Percentiles rank a stretch among this genome's conserved stretches.
Conservation (phyloP, 2,888 invertebrate genomes). For the Deilephila porcellus region DNA sequence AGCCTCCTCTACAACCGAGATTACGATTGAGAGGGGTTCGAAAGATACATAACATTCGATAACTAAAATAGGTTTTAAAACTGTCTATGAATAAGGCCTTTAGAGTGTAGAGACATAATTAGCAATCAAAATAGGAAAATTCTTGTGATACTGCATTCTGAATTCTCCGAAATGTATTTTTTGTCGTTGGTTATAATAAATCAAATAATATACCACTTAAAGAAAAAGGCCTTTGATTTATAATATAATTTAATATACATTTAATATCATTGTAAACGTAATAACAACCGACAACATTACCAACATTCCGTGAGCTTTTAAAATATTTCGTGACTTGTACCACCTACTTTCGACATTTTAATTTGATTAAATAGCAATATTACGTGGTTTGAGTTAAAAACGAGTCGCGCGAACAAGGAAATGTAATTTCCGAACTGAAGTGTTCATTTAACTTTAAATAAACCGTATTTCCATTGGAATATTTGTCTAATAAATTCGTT, state of each 20-base stretch:
- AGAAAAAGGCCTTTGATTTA: not conserved
- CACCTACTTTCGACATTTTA: constrained; percentile 1
- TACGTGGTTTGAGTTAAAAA: constrained; percentile 9
- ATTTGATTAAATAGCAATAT: constrained; percentile 12
- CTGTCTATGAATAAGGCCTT: too few relatives aligned
- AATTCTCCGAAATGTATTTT: too few relatives aligned
- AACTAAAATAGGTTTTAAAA: too few relatives aligned
- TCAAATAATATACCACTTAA: not conserved
- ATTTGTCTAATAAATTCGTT: too few relatives aligned
- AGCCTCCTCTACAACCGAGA: too few relatives aligned
- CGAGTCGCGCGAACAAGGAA: not conserved
- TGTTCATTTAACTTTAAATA: not conserved
- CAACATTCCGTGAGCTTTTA: constrained; percentile 4
- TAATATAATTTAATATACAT: constrained; percentile 6
- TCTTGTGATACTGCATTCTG: too few relatives aligned
- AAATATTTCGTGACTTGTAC: constrained; percentile 17
- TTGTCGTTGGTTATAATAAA: not conserved
- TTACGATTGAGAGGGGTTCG: too few relatives aligned
- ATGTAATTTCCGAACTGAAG: constrained; percentile 7
- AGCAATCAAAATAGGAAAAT: too few relatives aligned
- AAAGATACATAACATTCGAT: too few relatives aligned
- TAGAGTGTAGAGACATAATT: too few relatives aligned
- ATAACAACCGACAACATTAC: constrained; percentile 2
- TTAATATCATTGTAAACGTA: constrained; percentile 13
- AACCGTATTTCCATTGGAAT: too few relatives aligned